These are phyloP conservation scores for Propithecus deckenii DNA, from an alignment of 2,797 vertebrate species.

Conservation along the genomic window DNA sequence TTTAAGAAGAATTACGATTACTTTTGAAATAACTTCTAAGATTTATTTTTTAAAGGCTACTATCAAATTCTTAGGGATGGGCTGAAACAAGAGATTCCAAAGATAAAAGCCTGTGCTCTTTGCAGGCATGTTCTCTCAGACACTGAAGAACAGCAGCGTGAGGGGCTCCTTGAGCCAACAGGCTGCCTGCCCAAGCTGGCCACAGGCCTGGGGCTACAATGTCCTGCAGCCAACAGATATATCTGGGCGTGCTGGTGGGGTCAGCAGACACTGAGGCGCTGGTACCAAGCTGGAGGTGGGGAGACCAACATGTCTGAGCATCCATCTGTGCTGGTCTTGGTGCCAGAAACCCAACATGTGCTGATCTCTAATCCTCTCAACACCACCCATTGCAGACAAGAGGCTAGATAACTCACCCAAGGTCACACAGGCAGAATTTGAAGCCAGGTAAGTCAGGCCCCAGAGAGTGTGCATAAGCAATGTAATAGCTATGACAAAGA, in stretches of 20 bases:
- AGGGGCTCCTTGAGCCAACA: not conserved
- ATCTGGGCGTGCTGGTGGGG: not conserved
- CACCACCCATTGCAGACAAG: not conserved
- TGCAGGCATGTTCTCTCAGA: not conserved
- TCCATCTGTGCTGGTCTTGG: not conserved
- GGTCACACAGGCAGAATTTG: not conserved
- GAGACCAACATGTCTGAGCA: not conserved
- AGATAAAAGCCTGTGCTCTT: not conserved
- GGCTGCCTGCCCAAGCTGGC: constrained; percentile 30
- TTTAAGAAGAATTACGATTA: not conserved
- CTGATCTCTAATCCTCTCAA: not conserved
- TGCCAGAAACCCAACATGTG: not conserved
- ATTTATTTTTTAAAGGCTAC: not conserved
- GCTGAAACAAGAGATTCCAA: not conserved
- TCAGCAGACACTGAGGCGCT: constrained; percentile 13
- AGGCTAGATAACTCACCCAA: not conserved
- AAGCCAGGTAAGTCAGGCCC: not conserved
- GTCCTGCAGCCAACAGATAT: not conserved
- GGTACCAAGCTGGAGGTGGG: not conserved
- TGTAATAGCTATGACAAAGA: not conserved
- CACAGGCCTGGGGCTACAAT: constrained; percentile 10
- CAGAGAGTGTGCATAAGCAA: not conserved
- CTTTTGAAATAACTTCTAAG: not conserved
- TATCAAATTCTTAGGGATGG: not conserved
- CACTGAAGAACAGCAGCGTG: not conserved